These are phyloP conservation scores for Neodontobutis hainanensis DNA, from an alignment of 2,113 vertebrate species.

Conservation along the genomic window DNA sequence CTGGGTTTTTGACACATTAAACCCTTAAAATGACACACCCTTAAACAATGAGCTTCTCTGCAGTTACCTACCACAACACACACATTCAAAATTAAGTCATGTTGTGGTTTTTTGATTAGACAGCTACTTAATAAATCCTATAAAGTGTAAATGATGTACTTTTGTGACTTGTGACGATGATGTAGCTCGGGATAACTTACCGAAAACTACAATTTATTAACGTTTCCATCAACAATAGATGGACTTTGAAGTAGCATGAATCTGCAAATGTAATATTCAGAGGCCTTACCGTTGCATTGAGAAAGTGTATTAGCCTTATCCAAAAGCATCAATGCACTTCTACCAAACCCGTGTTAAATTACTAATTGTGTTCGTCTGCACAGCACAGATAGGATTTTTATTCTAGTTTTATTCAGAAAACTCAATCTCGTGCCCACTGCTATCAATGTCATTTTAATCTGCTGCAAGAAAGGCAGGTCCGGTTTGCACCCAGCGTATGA, in stretches of 20 bases:
- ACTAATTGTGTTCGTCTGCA: slow-evolving; percentile 44
- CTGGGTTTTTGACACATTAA: too few species aligned
- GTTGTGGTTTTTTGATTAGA: slow-evolving; percentile 39
- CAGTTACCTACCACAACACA: background rate
- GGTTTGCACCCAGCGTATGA: slow-evolving; percentile 23
- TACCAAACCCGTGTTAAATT: slow-evolving; percentile 52
- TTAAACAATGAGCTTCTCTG: background rate
- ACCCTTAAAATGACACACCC: too few species aligned
- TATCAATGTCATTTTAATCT: slow-evolving; percentile 59
- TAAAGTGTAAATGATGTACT: slow-evolving; percentile 11
- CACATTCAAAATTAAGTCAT: slow-evolving; percentile 34
- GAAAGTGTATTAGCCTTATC: slow-evolving; percentile 44
- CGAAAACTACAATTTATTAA: slow-evolving; percentile 10
- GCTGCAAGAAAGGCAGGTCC: slow-evolving; percentile 36
- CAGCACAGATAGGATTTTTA: slow-evolving; percentile 39
- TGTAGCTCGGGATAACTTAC: slow-evolving; percentile 23
- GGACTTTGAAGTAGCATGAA: slow-evolving; percentile 39
- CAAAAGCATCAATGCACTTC: slow-evolving; percentile 43
- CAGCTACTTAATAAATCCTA: slow-evolving; percentile 20
- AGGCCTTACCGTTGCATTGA: slow-evolving; percentile 45
- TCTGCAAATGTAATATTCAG: slow-evolving; percentile 37
- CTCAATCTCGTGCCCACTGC: slow-evolving; percentile 32
- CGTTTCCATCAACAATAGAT: slow-evolving; percentile 20
- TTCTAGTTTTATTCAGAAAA: slow-evolving; percentile 46
- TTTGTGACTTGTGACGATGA: slow-evolving; percentile 28